Evolutionary conservation across 1,140 invertebrate genomes (phyloP).

Genomic region (Rhysida immarginata): DNA sequence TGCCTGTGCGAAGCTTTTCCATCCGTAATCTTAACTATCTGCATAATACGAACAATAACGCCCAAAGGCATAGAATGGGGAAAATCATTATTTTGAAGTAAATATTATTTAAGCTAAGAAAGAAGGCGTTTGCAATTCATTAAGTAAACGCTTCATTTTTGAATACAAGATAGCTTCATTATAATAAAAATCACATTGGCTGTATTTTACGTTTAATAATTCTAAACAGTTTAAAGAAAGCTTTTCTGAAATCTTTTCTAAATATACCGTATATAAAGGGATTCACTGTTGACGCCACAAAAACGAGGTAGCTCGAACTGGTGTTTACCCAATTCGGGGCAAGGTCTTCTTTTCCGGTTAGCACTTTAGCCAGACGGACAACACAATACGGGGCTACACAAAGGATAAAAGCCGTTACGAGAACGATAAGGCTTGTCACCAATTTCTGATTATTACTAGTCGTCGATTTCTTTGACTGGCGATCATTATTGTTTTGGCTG

Average conservation of each 20-base stretch:
- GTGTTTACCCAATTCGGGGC: neutral
- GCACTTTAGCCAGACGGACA: neutral
- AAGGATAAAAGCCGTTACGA: neutral
- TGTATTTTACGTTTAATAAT: neutral
- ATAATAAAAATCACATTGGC: neutral
- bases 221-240: neutral
- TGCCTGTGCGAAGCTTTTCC: too few species aligned
- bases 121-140: too few species aligned
- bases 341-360: neutral
- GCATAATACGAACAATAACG: too few species aligned
- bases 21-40: too few species aligned
- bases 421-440: neutral
- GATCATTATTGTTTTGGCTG: neutral
- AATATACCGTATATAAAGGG: neutral
- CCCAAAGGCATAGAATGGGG: too few species aligned
- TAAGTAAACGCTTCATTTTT: too few species aligned
- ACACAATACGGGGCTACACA: neutral
- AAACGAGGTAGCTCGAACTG: neutral
- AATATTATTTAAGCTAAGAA: too few species aligned
- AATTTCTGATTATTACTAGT: neutral
- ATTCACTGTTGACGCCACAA: neutral
- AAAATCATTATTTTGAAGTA: too few species aligned
- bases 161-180: too few species aligned
- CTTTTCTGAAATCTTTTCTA: neutral
- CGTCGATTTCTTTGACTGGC: neutral